Base-by-base conservation (phyloP, 35 echinoderm and acorn worm genomes). In the Apostichopus californicus region DNA sequence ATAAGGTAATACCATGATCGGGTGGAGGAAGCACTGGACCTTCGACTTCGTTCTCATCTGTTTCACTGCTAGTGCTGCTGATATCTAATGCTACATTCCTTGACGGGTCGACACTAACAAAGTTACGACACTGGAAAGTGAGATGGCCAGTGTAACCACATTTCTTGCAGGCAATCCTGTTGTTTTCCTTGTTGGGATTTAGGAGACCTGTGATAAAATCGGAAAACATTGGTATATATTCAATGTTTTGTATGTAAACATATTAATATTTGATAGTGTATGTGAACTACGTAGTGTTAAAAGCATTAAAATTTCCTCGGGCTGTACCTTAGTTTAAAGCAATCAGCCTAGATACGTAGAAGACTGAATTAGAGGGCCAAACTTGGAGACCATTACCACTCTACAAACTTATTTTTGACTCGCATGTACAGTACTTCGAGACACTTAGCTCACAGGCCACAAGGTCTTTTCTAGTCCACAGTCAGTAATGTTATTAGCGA, bases 121-220 rank as follows among this genome's bases (percentile, higher is more conserved):
- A 98, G 88, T 98, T 98, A 11, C 97, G 90, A 59, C 97, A 98
- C 90, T 98, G 97, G 78, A 94, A 98, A 17, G 97, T 98, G 70
- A 98, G 93, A 78, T 98, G 97, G 14, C 97, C 97, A 8, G 93
- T 92, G 93, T 98, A 98, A 54, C 94, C 97, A 89, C 94, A 96
- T 90, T 94, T 98, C 91, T 93, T 94, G 64, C 94, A 98, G 70
- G 94, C 92, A 7, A 98, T 91, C n/a, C 94, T 79, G n/a, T 94
- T 95, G 89, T 98, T 98, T 71, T 98, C 94, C 77, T 95, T 98
- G 96, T 93, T 98, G 70, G 90, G 81, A 75, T 93, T 97, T 56
- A 94, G 57, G 9, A 97, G 86, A 59, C 86, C 93, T 92, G 6
- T 1, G n/a, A 60, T n/a, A 73, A 18, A 73, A 73, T 6, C 0